These are phyloP conservation scores for Clusia tigrina DNA, from an alignment of 2,888 invertebrate genomes.

Conservation along the genomic window DNA sequence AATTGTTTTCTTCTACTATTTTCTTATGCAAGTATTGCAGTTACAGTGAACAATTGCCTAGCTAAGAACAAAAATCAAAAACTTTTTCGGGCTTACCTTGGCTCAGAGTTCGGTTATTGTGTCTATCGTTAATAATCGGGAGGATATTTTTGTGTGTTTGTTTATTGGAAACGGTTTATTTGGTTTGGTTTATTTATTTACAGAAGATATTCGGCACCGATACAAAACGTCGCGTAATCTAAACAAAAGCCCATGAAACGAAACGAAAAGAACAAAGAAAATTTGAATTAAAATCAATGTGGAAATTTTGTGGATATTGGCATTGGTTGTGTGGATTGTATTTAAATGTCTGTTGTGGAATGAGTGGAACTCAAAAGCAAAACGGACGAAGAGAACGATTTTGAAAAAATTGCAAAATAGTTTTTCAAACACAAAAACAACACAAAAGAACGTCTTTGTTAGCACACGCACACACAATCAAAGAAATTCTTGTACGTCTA, in stretches of 20 bases:
- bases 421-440: background rate
- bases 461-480: slow-evolving; percentile 61
- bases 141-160: slow-evolving; percentile 31
- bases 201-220: slow-evolving; percentile 65
- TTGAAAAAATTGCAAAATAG: background rate
- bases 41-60: too few species aligned
- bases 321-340: background rate
- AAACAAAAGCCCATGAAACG: slow-evolving; percentile 62
- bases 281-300: slow-evolving; percentile 38
- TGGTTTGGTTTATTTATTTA: slow-evolving; percentile 50
- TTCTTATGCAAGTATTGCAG: too few species aligned
- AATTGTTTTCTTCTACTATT: too few species aligned
- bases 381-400: background rate
- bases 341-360: background rate
- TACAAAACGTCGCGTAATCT: slow-evolving; percentile 66
- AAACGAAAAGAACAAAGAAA: slow-evolving; percentile 57
- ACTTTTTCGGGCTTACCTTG: slow-evolving; percentile 22
- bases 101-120: slow-evolving; percentile 27
- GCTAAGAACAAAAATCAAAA: too few species aligned
- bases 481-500: background rate
- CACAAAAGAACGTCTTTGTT: slow-evolving; percentile 45
- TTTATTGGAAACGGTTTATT: slow-evolving; percentile 1
- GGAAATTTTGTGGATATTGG: slow-evolving; percentile 37
- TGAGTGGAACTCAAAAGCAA: background rate
- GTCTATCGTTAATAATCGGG: slow-evolving; percentile 41